Conservation (phyloP, 1,140 invertebrate species). For the Rhysida immarginata region DNA sequence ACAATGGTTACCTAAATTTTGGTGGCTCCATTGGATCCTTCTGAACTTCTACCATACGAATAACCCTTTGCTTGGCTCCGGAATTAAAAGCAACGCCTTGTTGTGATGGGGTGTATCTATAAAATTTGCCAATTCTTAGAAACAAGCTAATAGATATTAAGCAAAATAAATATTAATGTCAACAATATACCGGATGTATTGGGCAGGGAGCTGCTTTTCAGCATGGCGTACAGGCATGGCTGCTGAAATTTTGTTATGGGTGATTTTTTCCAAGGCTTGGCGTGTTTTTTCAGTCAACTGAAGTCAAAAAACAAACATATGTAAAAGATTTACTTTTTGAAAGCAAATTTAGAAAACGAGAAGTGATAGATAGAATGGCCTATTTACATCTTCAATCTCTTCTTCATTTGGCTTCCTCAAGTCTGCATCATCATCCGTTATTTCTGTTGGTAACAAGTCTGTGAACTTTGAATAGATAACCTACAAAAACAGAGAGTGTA, state of each 20-base stretch:
- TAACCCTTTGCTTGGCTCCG: conserved; percentile 93
- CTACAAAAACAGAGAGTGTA: conserved; percentile 31
- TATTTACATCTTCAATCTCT: conserved; percentile 55
- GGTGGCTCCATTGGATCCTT: conserved; percentile 98
- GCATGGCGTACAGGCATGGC: conserved; percentile 78
- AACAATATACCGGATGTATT: conserved; percentile 54
- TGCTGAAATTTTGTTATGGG: conserved; percentile 57
- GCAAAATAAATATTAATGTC: neutral
- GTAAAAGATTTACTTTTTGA: neutral
- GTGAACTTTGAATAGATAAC: conserved; percentile 91
- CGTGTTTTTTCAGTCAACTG: conserved; percentile 62
- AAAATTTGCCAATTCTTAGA: no score
- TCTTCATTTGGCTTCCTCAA: conserved; percentile 75
- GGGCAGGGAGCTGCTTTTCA: conserved; percentile 76
- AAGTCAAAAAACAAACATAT: neutral
- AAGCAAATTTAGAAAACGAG: neutral
- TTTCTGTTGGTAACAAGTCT: conserved; percentile 84
- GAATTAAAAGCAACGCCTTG: conserved; percentile 91
- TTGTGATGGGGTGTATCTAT: conserved; percentile 88
- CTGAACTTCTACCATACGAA: conserved; percentile 88
- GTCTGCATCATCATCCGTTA: conserved; percentile 77
- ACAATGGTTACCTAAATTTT: conserved; percentile 72
- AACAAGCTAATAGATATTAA: conserved; percentile 6
- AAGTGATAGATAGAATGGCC: conserved; percentile 13
- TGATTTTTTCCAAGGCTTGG: conserved; percentile 67